These are phyloP conservation scores for Agelas oroides DNA, from an alignment of 37 sponge, comb jelly and placozoan species.

Conservation along the genomic window DNA sequence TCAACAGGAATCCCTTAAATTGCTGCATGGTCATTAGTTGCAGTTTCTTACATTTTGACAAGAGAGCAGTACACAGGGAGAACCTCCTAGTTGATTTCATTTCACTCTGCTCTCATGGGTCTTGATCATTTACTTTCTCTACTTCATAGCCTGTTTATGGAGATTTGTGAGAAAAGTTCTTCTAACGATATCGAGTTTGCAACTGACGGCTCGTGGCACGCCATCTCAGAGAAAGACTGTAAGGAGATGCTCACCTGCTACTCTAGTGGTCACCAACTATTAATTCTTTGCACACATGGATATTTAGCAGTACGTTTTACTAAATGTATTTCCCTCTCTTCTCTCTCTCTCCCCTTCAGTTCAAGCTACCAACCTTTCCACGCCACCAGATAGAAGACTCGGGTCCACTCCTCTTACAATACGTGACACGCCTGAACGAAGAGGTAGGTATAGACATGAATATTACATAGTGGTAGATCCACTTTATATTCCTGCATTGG, in stretches of 20 bases:
- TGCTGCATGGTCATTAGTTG: too few species aligned
- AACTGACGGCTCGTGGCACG: slow-evolving; percentile 72
- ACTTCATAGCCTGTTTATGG: slow-evolving; percentile 81
- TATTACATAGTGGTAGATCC: too few species aligned
- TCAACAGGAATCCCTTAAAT: too few species aligned
- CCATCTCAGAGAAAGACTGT: slow-evolving; percentile 34
- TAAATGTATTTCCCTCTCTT: not conserved
- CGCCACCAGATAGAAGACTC: not conserved
- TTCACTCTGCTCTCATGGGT: too few species aligned
- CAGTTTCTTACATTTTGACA: too few species aligned
- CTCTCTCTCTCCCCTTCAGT: not conserved
- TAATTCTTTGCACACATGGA: too few species aligned
- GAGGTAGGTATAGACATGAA: not conserved
- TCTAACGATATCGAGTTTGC: slow-evolving; percentile 70
- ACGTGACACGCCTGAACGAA: not conserved
- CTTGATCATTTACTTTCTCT: too few species aligned
- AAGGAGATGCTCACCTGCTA: not conserved
- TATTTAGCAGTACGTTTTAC: not conserved
- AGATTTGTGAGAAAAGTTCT: slow-evolving; percentile 54
- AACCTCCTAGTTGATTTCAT: too few species aligned
- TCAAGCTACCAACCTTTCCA: not conserved
- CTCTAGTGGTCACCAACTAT: not conserved
- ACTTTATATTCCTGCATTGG: too few species aligned
- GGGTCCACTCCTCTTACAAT: slow-evolving; percentile 1
- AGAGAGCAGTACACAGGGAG: too few species aligned